Base-by-base conservation (phyloP, 2,113 vertebrate species). In the Monopterus albus region DNA sequence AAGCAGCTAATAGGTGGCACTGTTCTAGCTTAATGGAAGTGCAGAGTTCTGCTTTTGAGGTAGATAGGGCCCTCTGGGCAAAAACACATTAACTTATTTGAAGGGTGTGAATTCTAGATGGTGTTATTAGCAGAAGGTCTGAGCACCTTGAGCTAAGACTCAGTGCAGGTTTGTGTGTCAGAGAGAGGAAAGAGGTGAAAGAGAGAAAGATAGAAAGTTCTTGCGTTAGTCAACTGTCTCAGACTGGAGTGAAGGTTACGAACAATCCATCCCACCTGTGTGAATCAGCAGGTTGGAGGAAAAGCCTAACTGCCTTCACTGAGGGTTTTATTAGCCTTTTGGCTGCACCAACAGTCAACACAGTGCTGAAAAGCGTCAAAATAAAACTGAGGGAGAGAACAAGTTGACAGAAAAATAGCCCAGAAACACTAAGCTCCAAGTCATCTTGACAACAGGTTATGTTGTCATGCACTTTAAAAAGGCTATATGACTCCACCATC, bases 21-120 rank as follows among this genome's bases (percentile, higher is more conserved):
- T 91, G 89, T 85, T 92, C 50, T 68, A 81, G 81, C 87, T 87
- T 93, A 93, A 93, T 93, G 91, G 92, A 89, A 83, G 77, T 81
- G 79, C 82, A 82, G 78, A 88, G 71, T 84, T 88, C 28, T 73
- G 79, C 85, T 87, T 86, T 83, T 81, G 82, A 87, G 89, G 88
- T 87, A 84, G 88, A 88, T 84, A 62, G 83, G 80, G 78, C 91
- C 93, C 92, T 85, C 81, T 85, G 90, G 93, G 91, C 88, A 87
- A 84, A 91, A 91, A 88, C 85, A 91, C 93, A 94, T 94, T 91
- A 92, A 92, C 91, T 90, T 92, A 87, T 93, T 92, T 92, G 87
- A 86, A 90, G 72, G 85, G 87, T 49, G 85, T 89, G 89, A 91
- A 89, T 93, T 92, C 83, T 86, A 82, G 91, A 92, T 92, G 89